These are phyloP conservation scores for Onychostruthus taczanowskii DNA, from an alignment of 2,113 vertebrate genomes.

Conservation along the genomic window DNA sequence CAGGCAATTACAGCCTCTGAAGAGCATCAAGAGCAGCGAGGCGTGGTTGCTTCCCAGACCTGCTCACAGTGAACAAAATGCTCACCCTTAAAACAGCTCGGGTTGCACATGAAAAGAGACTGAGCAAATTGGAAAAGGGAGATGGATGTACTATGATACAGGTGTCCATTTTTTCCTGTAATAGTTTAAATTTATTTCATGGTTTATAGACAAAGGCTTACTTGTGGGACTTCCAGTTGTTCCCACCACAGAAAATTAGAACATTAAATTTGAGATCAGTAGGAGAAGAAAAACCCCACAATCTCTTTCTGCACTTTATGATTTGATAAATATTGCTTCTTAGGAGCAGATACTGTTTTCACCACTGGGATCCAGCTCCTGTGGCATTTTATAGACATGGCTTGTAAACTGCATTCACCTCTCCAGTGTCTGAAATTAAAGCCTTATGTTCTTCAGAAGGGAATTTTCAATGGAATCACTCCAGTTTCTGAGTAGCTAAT, in stretches of 20 bases:
- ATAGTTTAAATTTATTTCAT: background rate
- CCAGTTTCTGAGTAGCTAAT: background rate
- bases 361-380: background rate
- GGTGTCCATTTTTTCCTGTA: background rate
- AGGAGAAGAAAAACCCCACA: background rate
- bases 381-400: background rate
- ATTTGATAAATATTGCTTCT: background rate
- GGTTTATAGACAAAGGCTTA: background rate
- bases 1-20: slow-evolving; percentile 28
- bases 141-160: background rate
- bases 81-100: background rate
- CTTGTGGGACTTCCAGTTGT: background rate
- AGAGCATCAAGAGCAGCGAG: background rate
- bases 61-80: background rate
- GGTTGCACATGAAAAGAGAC: background rate
- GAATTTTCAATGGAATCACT: background rate
- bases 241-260: background rate
- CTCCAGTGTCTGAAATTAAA: background rate
- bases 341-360: background rate
- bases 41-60: background rate
- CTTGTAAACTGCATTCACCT: background rate
- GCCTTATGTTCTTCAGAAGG: background rate
- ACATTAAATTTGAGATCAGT: background rate
- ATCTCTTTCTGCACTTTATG: background rate
- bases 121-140: background rate